These are phyloP conservation scores for Hiodon alosoides DNA, from an alignment of 2,113 vertebrate genomes.

Conservation along the genomic window DNA sequence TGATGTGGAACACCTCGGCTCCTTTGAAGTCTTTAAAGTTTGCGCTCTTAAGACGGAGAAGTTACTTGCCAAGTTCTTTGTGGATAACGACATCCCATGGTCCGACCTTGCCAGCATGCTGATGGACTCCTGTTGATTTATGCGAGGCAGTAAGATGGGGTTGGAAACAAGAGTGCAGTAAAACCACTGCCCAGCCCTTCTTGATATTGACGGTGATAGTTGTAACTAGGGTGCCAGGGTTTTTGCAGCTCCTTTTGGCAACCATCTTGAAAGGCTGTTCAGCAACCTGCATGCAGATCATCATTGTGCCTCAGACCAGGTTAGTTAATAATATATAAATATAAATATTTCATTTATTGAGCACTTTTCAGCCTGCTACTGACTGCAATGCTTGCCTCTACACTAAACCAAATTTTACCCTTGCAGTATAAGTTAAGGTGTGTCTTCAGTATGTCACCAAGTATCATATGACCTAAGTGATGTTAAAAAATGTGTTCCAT, in stretches of 20 bases:
- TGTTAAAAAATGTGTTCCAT: too few relatives aligned
- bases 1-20: too few relatives aligned
- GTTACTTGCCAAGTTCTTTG: conserved; percentile 6
- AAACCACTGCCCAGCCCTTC: conserved; percentile 2
- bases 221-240: not conserved
- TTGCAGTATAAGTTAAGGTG: too few relatives aligned
- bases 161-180: conserved; percentile 7
- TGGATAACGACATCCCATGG: conserved; percentile 17
- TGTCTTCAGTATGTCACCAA: too few relatives aligned
- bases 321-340: conserved; percentile 7
- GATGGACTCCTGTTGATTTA: conserved; percentile 18
- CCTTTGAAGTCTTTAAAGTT: conserved; percentile 5
- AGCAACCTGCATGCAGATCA: conserved; percentile 9
- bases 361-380: not conserved
- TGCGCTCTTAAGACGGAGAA: not conserved
- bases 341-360: not conserved
- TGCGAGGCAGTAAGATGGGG: conserved; percentile 16
- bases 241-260: conserved; percentile 7
- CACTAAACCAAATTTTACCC: too few relatives aligned
- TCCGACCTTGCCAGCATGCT: conserved; percentile 13
- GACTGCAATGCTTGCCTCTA: not conserved
- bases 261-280: conserved; percentile 5
- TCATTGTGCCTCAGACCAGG: conserved; percentile 4
- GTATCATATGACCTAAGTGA: too few relatives aligned
- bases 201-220: conserved; percentile 7